phyloP scores from a whole-genome alignment of 2,113 vertebrate genomes.

The Pelobates fuscus region DNA sequence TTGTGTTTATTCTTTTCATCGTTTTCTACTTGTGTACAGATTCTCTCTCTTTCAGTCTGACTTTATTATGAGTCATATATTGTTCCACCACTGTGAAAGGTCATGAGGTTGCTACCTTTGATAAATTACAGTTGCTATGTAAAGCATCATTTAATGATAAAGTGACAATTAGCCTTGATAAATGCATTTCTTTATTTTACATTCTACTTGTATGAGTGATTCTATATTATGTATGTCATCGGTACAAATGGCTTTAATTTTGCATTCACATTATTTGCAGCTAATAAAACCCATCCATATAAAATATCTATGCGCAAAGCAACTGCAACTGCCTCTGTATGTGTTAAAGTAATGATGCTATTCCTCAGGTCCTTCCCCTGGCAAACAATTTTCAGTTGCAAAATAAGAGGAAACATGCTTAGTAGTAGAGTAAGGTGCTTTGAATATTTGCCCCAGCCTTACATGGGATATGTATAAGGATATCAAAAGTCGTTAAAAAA shows the following conservation, averaged over 20 bases:
- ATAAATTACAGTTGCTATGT: conserved; percentile 33
- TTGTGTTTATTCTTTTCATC: not conserved
- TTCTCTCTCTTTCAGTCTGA: not conserved
- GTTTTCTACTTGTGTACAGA: not conserved
- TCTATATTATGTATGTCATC: conserved; percentile 6
- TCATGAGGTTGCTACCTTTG: conserved; percentile 22
- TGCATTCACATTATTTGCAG: too few relatives aligned
- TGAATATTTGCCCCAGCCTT: too few relatives aligned
- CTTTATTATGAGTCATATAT: conserved; percentile 29
- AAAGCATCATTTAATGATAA: conserved; percentile 26
- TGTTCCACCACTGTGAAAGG: conserved; percentile 29
- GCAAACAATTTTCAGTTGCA: too few relatives aligned
- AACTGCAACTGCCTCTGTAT: too few relatives aligned
- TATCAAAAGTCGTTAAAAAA: too few relatives aligned
- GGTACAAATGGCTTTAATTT: not conserved
- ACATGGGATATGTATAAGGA: too few relatives aligned
- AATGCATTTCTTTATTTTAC: conserved; percentile 7
- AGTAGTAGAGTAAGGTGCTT: too few relatives aligned
- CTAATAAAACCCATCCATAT: too few relatives aligned
- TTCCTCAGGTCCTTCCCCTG: too few relatives aligned
- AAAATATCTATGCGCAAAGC: too few relatives aligned
- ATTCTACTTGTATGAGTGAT: not conserved
- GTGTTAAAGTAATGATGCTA: too few relatives aligned
- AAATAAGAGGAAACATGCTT: too few relatives aligned
- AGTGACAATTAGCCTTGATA: conserved; percentile 38